Base-by-base conservation (phyloP, 1,140 invertebrate genomes). In the Brachionus paranguensis region DNA sequence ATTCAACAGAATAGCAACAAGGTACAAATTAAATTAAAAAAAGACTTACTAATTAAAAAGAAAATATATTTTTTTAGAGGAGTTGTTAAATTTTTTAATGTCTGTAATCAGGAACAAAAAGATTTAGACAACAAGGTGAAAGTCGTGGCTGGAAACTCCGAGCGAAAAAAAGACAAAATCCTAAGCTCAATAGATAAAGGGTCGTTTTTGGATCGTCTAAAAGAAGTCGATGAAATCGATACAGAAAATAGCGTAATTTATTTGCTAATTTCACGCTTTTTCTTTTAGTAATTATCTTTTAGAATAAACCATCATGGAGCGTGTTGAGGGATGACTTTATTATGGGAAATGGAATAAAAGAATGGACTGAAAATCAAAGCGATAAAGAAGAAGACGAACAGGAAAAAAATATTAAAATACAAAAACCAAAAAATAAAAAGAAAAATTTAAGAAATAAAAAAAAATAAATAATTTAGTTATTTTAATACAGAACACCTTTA, bases 121-220 rank as follows among this genome's bases (percentile, higher is more conserved):
- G 53, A 81, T 12, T 3, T 81, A 6, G 78, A 81, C 5, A 68
- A 33, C 5, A 81, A 81, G 17, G 43, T 81, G 4, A 81, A 81
- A 60, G 78, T 37, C 0, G 17, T 60, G 2, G 78, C 53, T 43
- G 78, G 78, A 12, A 68, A 60, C 12, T 81, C 78, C 1, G 78
- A 81, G 20, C 50, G 78, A 64, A 81, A 81, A 81, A 81, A 81
- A 81, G 78, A 81, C 11, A 81, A 81, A 64, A 64, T 81, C 14
- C 17, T 81, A 6, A 64, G 64, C 41, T 81, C 78, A 27, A 81
- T 81, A 14, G 78, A 81, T 29, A 81, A 81, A 64, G 78, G 78
- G n/a, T 81, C 78, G 5, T 81, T 81, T 68, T 68, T 81, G 14
- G 78, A 81, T 27, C 12, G 53, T 17, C 10, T 81, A 60, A 81